phyloP scores from a whole-genome alignment of 1,140 invertebrate species.

The Oncopodura yosiiana region DNA sequence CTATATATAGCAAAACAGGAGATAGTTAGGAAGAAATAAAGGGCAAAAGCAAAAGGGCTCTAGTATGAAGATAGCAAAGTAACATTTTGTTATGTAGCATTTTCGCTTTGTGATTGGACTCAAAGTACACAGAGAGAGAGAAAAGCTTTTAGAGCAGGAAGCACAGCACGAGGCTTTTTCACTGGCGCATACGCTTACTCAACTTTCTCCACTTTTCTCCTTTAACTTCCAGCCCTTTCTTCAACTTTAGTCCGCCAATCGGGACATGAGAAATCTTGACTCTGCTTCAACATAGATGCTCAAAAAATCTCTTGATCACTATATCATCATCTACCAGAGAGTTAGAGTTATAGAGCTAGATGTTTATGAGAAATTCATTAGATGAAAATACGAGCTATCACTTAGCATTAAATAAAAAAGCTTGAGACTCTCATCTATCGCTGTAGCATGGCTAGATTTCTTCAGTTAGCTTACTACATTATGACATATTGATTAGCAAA shows the following conservation, averaged over 20 bases:
- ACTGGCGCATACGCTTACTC: slow-evolving; percentile 18
- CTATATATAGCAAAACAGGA: not conserved
- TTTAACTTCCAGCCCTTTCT: slow-evolving; percentile 33
- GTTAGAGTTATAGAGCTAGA: not conserved
- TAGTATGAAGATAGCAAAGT: not conserved
- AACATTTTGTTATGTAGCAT: not conserved
- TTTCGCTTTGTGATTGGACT: not conserved
- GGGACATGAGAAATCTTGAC: not conserved
- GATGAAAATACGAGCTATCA: not conserved
- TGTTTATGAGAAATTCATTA: not conserved
- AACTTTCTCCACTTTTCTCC: slow-evolving; percentile 30
- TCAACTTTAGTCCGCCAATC: not conserved
- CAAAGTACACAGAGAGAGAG: slow-evolving; percentile 8
- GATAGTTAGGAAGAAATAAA: slow-evolving; percentile 3
- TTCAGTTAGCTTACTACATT: no score
- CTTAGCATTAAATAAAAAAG: not conserved
- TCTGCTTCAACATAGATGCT: slow-evolving; percentile 26
- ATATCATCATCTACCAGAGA: slow-evolving; percentile 3
- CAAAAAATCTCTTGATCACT: not conserved
- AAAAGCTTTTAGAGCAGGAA: not conserved
- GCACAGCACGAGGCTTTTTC: not conserved
- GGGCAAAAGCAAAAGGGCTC: not conserved
- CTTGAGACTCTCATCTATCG: not conserved
- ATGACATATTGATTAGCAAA: no score
- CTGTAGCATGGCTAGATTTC: no score